Evolutionary conservation across 2,888 invertebrate genomes (phyloP).

Genomic region (Psococerastis gibbosa): DNA sequence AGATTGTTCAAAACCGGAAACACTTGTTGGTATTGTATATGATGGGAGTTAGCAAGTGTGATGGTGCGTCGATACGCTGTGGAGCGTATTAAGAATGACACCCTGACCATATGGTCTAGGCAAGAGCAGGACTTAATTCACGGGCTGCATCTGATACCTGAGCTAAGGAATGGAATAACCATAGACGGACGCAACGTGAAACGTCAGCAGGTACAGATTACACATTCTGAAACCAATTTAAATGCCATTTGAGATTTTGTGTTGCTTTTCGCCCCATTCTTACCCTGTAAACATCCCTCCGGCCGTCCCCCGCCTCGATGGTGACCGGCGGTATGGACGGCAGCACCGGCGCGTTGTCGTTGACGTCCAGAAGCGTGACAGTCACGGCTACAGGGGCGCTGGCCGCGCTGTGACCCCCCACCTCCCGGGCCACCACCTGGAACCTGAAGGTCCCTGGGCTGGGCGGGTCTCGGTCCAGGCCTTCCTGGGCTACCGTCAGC

Average conservation of each 20-base stretch:
- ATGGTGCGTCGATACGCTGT: no score
- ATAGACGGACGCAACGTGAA: background rate
- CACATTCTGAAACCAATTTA: no score
- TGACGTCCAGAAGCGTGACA: constrained; percentile 59
- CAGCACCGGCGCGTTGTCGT: constrained; percentile 70
- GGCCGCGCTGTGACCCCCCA: constrained; percentile 47
- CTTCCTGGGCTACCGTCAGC: constrained; percentile 62
- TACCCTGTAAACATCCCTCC: constrained; percentile 48
- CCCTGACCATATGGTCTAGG: no score
- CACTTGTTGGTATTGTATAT: no score
- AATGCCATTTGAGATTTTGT: no score
- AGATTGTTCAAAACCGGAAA: no score
- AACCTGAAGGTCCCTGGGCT: constrained; percentile 68
- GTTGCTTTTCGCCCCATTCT: constrained; percentile 15
- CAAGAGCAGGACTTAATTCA: no score
- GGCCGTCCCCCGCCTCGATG: constrained; percentile 57
- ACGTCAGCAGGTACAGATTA: no score
- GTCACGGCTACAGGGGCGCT: constrained; percentile 64
- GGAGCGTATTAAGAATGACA: no score
- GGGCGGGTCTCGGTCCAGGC: constrained; percentile 71
- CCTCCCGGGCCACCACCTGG: constrained; percentile 74
- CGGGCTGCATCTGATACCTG: no score
- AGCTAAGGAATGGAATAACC: background rate
- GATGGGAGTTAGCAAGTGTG: no score
- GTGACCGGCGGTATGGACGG: constrained; percentile 62